These are phyloP conservation scores for Paedocypris micromegethes DNA, from an alignment of 2,797 vertebrate genomes.

Conservation along the genomic window DNA sequence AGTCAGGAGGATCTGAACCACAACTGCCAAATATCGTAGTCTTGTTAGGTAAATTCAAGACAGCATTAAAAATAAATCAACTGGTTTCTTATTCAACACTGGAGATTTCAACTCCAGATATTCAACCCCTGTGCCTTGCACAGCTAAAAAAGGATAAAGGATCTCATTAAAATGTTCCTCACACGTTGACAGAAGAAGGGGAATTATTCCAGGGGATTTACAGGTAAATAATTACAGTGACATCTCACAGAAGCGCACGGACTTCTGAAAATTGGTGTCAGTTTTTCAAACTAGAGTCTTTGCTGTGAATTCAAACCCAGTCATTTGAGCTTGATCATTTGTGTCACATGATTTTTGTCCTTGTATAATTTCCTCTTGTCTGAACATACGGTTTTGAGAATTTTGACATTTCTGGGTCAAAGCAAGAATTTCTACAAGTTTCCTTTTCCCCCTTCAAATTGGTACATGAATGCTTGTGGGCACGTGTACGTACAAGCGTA, in stretches of 20 bases:
- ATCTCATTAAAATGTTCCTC: constrained; percentile 54
- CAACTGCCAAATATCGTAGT: constrained; percentile 48
- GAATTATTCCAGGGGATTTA: constrained; percentile 59
- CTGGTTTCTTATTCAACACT: constrained; percentile 16
- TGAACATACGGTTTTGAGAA: constrained; percentile 47
- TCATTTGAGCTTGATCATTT: constrained; percentile 68
- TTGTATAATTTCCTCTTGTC: constrained; percentile 62
- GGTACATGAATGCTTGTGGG: constrained; percentile 51
- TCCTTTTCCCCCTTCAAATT: constrained; percentile 56
- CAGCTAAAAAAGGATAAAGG: constrained; percentile 12
- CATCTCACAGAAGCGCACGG: constrained; percentile 41
- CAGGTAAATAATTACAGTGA: constrained; percentile 60
- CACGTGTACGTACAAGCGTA: constrained; percentile 25
- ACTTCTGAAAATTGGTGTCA: constrained; percentile 72
- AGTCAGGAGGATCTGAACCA: constrained; percentile 52
- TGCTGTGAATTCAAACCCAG: constrained; percentile 68
- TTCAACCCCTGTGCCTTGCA: constrained; percentile 12
- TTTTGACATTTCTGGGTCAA: constrained; percentile 69
- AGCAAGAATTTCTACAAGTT: constrained; percentile 49
- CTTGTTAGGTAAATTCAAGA: constrained; percentile 42
- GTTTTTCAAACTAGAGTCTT: constrained; percentile 63
- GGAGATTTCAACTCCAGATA: constrained; percentile 30
- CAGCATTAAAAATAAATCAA: constrained; percentile 36
- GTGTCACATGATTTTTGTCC: constrained; percentile 62
- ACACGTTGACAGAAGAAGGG: constrained; percentile 38